phyloP scores from a whole-genome alignment of 2,888 invertebrate species.

The Scaptomyza parva region DNA sequence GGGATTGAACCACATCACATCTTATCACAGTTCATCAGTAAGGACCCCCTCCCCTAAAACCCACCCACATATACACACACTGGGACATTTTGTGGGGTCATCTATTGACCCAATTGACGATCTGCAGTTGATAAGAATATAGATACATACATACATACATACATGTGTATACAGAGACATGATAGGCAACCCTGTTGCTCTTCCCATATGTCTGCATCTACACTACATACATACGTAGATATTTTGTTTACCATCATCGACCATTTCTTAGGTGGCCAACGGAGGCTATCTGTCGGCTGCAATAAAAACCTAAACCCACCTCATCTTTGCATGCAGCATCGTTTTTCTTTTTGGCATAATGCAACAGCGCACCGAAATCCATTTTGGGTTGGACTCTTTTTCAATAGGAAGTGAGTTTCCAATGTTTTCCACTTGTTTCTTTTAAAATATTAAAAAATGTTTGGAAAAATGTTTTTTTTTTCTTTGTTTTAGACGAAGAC shows the following conservation, averaged over 20 bases:
- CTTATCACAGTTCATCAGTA: too few relatives aligned
- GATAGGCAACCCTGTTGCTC: not conserved
- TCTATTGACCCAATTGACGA: constrained; percentile 40
- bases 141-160: not conserved
- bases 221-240: too few relatives aligned
- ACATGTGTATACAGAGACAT: not conserved
- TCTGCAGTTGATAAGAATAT: constrained; percentile 28
- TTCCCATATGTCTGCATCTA: constrained; percentile 6
- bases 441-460: constrained; percentile 23
- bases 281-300: not conserved
- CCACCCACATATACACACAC: too few relatives aligned
- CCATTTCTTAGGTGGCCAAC: not conserved
- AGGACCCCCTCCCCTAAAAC: too few relatives aligned
- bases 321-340: constrained; percentile 80
- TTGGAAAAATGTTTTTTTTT: constrained; percentile 7
- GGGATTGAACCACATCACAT: not conserved
- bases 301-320: constrained; percentile 68
- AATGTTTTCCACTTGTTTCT: not conserved
- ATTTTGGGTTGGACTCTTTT: constrained; percentile 71
- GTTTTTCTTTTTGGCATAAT: constrained; percentile 88
- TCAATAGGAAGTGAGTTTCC: not conserved
- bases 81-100: constrained; percentile 26
- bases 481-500: constrained; percentile 35
- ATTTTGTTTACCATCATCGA: constrained; percentile 1
- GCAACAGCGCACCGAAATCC: constrained; percentile 88